Evolutionary conservation across 2,113 vertebrate species (phyloP).

Genomic region (Entomyzon cyanotis): DNA sequence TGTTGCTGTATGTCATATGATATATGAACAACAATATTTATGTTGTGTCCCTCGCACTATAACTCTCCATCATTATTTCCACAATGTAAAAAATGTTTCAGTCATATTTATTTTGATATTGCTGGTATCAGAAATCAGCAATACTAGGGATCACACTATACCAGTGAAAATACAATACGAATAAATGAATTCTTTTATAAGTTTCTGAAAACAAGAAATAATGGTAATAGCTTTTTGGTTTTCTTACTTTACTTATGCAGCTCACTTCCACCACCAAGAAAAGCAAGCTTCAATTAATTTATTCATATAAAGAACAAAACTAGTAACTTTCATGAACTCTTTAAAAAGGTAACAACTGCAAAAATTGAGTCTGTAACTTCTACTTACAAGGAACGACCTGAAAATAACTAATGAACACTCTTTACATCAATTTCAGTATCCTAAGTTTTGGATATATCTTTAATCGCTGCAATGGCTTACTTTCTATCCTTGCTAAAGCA

Average conservation of each 20-base stretch:
- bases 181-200: background rate
- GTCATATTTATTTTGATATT: background rate
- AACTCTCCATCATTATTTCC: background rate
- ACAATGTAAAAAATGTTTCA: background rate
- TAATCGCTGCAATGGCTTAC: background rate
- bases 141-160: background rate
- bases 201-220: background rate
- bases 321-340: background rate
- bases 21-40: background rate
- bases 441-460: background rate
- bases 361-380: background rate
- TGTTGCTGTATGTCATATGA: background rate
- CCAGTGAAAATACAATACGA: background rate
- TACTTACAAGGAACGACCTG: background rate
- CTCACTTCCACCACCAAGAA: background rate
- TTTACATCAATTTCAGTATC: background rate
- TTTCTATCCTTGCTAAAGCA: background rate
- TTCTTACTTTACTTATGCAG: background rate
- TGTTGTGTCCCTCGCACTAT: background rate
- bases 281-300: background rate
- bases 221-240: background rate
- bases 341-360: background rate
- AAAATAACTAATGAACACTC: background rate
- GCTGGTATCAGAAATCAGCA: background rate
- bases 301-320: background rate